Evolutionary conservation across 2,888 invertebrate genomes (phyloP).

Genomic region (Vanessa cardui): DNA sequence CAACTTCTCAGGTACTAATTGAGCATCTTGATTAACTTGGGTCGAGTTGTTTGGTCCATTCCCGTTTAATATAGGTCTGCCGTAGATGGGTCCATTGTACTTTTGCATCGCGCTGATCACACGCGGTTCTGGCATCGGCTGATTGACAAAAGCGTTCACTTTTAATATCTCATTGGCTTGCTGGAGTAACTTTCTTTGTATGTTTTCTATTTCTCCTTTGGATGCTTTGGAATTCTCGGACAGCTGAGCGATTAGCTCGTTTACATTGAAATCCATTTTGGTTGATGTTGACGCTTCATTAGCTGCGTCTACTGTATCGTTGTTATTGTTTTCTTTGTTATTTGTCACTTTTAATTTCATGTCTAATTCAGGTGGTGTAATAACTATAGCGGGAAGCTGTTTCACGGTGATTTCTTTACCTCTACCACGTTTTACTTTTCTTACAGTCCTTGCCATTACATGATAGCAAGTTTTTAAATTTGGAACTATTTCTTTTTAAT

Average conservation of each 20-base stretch:
- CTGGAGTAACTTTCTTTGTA: constrained; percentile 70
- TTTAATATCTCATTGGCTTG: constrained; percentile 78
- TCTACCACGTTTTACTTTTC: constrained; percentile 88
- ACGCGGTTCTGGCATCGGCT: constrained; percentile 55
- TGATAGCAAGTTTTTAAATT: constrained; percentile 31
- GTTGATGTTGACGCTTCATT: constrained; percentile 45
- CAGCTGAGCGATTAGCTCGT: constrained; percentile 72
- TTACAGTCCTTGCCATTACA: constrained; percentile 86
- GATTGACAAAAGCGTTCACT: constrained; percentile 72
- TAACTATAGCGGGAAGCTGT: constrained; percentile 61
- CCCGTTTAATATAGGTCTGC: constrained; percentile 48
- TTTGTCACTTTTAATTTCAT: constrained; percentile 69
- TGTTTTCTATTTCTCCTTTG: constrained; percentile 72
- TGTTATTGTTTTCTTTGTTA: constrained; percentile 46
- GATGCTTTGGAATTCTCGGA: constrained; percentile 75
- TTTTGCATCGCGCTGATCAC: constrained; percentile 67
- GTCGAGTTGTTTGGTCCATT: constrained; percentile 46
- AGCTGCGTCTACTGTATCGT: constrained; percentile 32
- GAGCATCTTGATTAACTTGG: constrained; percentile 60
- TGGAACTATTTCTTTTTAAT: constrained; percentile 3
- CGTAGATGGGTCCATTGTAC: constrained; percentile 65
- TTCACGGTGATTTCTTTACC: constrained; percentile 56
- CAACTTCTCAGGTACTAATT: constrained; percentile 77
- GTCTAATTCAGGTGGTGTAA: constrained; percentile 64
- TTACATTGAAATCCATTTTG: constrained; percentile 72